Conservation (phyloP, 1,140 invertebrate genomes). For the Phymorhynchus buccinoides region DNA sequence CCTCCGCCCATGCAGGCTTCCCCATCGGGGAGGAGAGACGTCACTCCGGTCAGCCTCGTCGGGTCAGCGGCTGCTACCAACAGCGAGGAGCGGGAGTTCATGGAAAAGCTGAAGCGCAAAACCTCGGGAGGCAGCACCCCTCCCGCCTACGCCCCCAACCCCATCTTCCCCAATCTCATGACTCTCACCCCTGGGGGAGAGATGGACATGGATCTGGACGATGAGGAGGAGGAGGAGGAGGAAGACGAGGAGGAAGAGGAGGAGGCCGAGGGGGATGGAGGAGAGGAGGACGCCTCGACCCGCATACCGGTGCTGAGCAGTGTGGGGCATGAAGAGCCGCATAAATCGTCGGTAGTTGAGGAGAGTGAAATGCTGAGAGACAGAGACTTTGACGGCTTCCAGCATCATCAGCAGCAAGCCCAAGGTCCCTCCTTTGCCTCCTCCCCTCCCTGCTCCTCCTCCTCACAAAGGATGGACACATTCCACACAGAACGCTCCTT, state of each 20-base stretch:
- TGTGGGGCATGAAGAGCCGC: constrained; percentile 8
- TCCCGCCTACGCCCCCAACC: constrained; percentile 47
- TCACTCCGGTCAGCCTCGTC: not conserved
- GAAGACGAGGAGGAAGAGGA: constrained; percentile 27
- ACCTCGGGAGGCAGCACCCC: constrained; percentile 44
- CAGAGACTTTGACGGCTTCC: not conserved
- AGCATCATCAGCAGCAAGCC: not conserved
- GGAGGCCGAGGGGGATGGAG: not conserved
- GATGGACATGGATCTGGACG: constrained; percentile 48
- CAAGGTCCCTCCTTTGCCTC: not conserved
- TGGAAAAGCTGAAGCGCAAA: constrained; percentile 63
- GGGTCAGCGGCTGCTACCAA: not conserved
- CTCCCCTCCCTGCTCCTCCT: not conserved
- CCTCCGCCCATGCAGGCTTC: not conserved
- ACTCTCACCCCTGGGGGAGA: constrained; percentile 41
- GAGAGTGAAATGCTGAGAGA: constrained; percentile 22
- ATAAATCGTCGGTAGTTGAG: not conserved
- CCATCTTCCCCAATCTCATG: constrained; percentile 51
- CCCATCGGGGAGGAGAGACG: not conserved
- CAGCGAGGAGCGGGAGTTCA: constrained; percentile 57
- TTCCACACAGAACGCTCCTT: constrained; percentile 16
- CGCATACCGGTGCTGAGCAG: constrained; percentile 39
- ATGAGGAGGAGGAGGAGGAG: constrained; percentile 42
- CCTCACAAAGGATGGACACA: not conserved
- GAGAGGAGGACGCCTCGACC: constrained; percentile 13